phyloP scores from a whole-genome alignment of 2,888 invertebrate species.

The Trachelus stipa region DNA sequence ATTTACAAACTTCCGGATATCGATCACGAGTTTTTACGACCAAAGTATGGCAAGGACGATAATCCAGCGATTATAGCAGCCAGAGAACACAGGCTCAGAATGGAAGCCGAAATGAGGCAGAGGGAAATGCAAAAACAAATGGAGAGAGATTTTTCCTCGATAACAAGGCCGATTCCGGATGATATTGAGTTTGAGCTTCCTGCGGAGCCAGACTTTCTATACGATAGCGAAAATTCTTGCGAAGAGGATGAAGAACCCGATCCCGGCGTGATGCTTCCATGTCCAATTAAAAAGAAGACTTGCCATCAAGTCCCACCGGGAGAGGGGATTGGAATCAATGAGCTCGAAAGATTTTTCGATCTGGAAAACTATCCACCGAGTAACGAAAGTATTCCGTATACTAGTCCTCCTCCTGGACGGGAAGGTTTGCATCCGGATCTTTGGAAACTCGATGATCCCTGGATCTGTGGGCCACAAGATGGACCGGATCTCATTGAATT shows the following conservation, averaged over 20 bases:
- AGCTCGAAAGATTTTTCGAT: conserved; percentile 51
- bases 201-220: conserved; percentile 38
- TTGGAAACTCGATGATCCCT: conserved; percentile 54
- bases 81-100: conserved; percentile 35
- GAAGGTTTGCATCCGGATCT: conserved; percentile 46
- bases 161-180: conserved; percentile 19
- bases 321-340: conserved; percentile 35
- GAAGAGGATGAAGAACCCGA: conserved; percentile 41
- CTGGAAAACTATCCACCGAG: conserved; percentile 39
- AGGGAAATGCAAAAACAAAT: conserved; percentile 27
- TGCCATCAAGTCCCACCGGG: conserved; percentile 19
- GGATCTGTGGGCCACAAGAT: conserved; percentile 36
- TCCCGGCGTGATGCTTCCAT: conserved; percentile 27
- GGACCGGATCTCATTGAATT: conserved; percentile 43
- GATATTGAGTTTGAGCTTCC: conserved; percentile 37
- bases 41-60: conserved; percentile 33
- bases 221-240: conserved; percentile 42
- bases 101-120: conserved; percentile 22
- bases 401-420: conserved; percentile 41
- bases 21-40: conserved; percentile 30
- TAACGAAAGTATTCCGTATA: not conserved
- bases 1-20: conserved; percentile 36
- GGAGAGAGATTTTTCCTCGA: conserved; percentile 34
- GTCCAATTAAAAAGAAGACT: conserved; percentile 37
- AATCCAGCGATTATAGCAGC: conserved; percentile 48